Conservation (phyloP, 2,113 vertebrate genomes). For the Sula dactylatra region DNA sequence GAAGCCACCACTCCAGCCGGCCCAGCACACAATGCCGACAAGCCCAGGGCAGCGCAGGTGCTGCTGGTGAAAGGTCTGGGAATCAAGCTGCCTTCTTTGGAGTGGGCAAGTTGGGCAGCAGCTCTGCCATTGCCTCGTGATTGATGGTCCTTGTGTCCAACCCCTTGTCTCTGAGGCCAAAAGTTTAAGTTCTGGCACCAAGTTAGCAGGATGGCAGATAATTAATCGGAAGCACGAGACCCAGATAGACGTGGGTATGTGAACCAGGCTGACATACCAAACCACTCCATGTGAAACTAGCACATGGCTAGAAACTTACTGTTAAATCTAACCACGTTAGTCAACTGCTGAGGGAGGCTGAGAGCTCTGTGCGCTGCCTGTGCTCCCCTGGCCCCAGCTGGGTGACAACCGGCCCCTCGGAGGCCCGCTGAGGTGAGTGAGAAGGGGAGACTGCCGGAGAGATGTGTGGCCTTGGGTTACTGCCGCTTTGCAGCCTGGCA, state of each 20-base stretch:
- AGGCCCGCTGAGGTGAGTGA: neutral
- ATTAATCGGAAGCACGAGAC: neutral
- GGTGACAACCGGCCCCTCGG: neutral
- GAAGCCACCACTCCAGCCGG: accelerated
- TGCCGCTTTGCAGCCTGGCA: neutral
- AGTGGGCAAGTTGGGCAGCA: neutral
- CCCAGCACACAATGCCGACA: accelerated
- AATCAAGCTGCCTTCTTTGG: neutral
- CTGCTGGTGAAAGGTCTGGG: neutral
- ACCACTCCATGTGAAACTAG: neutral
- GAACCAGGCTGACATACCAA: neutral
- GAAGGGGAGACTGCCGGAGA: neutral
- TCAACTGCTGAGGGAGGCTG: neutral
- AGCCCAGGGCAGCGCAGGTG: neutral
- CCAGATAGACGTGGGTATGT: neutral
- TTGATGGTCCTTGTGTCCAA: neutral
- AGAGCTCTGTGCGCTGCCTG: neutral
- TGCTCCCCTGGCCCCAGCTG: neutral
- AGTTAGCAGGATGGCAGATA: neutral
- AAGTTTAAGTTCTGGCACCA: neutral
- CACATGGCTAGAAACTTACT: neutral
- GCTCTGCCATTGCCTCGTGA: neutral
- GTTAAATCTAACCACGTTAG: neutral
- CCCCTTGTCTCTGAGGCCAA: neutral
- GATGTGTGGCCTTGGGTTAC: neutral